A percentile compares a stretch with the other conserved stretches of the same genome.
phyloP scores from a whole-genome alignment of 1,140 invertebrate species.

The Hylyphantes graminicola region DNA sequence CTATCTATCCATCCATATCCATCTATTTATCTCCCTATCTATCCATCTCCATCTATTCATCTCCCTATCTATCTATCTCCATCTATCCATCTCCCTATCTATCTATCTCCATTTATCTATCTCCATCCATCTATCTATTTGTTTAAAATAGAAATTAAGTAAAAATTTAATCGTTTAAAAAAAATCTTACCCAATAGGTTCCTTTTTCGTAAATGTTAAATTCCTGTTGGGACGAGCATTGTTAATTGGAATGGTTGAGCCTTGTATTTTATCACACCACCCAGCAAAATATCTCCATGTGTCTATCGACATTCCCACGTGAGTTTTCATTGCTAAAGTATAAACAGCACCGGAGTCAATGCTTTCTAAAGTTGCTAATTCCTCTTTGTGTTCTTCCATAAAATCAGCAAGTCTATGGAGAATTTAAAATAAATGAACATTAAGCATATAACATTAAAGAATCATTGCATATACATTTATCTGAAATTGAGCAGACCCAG shows the following conservation, averaged over 20 bases:
- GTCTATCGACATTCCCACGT: conserved; percentile 93
- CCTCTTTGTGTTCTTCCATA: conserved; percentile 94
- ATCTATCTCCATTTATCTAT: no score
- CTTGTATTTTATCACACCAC: conserved; percentile 72
- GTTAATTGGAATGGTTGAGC: conserved; percentile 74
- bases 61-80: no score
- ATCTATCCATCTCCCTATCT: no score
- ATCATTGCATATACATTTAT: no score
- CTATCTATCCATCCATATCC: no score
- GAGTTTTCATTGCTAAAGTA: conserved; percentile 93
- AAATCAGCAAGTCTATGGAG: conserved; percentile 84
- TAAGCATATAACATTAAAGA: no score
- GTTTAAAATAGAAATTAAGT: neutral
- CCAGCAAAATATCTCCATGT: conserved; percentile 88
- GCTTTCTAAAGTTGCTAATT: conserved; percentile 91
- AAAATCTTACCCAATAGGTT: conserved; percentile 80
- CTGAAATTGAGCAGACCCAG: no score
- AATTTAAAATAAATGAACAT: neutral
- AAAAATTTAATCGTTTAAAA: neutral
- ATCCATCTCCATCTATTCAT: no score
- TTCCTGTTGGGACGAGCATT: conserved; percentile 89
- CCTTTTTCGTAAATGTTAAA: conserved; percentile 86
- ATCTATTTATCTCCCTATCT: no score
- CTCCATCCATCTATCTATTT: neutral
- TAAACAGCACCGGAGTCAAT: conserved; percentile 96